Base-by-base conservation (phyloP, 2,888 invertebrate species). In the Platycheirus rosarum region DNA sequence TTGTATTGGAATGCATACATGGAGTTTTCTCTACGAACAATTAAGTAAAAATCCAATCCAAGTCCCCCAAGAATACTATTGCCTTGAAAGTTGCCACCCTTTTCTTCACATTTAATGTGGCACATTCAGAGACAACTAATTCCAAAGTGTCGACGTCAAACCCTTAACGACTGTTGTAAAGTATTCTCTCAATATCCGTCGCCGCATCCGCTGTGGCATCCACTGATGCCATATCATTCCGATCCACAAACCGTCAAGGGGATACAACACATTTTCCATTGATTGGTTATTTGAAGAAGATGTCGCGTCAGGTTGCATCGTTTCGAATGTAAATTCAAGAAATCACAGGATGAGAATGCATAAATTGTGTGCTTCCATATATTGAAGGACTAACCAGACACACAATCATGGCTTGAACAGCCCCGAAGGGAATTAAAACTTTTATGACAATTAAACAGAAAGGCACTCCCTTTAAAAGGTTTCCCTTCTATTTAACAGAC, bases 371-470 rank as follows among this genome's bases (percentile, higher is more conserved):
- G 0, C n/a, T n/a, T n/a, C n/a, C n/a, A n/a, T 37, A 20, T 32
- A 20, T 20, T 20, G 9, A 26, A 48, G 46, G 23, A 48, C 6
- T 5, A 18, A 18, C 1, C 3, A 37, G 20, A 53, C 20, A 55
- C 13, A 37, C 37, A 55, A 55, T 35, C 35, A 55, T 37, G 35
- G 8, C 20, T 18, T 37, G 1, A 8, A 11, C n/a, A 40, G n/a
- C 37, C 55, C 55, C 14, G 2, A 23, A 55, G 55, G 40, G 55
- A 55, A 55, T 40, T 23, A 40, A 55, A 55, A 55, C 55, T 55
- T 55, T 55, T 55, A 55, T 55, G 40, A 55, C 55, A 55, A 55
- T 55, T 55, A 55, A 55, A 55, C 13, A 40, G 37, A 55, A 55
- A 55, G 37, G 37, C 37, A 55, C 37, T 55, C 20, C 55, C n/a